A percentile compares a stretch with the other conserved stretches of the same genome.
Conservation (phyloP, 2,113 vertebrate genomes). For the Ramphastos sulfuratus region DNA sequence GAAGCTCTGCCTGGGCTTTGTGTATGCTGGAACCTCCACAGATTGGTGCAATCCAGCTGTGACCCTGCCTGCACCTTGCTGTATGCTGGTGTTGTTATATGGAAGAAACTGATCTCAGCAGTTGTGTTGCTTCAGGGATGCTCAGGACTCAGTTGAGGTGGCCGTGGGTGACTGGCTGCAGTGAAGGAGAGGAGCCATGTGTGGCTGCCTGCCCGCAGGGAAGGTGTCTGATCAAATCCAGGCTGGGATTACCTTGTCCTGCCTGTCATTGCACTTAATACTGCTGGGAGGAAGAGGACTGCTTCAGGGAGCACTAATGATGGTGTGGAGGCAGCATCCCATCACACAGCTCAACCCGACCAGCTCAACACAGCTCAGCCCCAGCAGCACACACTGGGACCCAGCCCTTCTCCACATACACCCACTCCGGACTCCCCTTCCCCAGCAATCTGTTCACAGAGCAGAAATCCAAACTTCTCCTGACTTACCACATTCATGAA, state of each 20-base stretch:
- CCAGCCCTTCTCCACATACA: background rate
- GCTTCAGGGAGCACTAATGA: background rate
- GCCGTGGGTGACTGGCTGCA: background rate
- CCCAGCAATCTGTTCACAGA: rapidly evolving
- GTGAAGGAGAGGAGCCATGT: background rate
- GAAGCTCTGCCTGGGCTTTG: background rate
- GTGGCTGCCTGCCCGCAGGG: background rate
- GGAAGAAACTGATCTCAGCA: background rate
- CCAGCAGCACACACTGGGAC: background rate
- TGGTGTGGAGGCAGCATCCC: rapidly evolving
- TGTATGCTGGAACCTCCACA: background rate
- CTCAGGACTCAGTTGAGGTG: background rate
- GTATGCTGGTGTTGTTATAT: rapidly evolving
- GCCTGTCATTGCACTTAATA: background rate
- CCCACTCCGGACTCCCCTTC: background rate
- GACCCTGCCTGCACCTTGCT: background rate
- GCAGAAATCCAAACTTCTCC: background rate
- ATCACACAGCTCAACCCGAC: rapidly evolving
- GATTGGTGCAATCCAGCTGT: background rate
- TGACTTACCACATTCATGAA: slow-evolving; percentile 48
- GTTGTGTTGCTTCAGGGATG: background rate
- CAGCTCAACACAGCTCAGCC: background rate
- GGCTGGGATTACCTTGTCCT: background rate
- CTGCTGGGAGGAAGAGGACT: background rate
- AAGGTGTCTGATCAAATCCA: background rate